Evolutionary conservation across 2,888 invertebrate species (phyloP).

Genomic region (Mycogona germanica): DNA sequence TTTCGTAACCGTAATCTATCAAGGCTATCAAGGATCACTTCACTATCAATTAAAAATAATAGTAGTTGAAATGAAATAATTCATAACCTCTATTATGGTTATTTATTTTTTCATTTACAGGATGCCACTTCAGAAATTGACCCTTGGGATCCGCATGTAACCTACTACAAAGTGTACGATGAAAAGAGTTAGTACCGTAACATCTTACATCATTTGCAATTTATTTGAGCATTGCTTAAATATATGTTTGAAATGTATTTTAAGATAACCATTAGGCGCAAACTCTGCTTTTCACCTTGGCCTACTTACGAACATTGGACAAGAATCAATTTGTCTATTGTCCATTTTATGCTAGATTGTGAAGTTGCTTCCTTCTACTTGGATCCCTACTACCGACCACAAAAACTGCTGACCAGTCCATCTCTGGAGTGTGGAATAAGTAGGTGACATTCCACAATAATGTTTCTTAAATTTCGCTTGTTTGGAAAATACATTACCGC

Average conservation of each 20-base stretch:
- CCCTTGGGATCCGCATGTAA: conserved; percentile 76
- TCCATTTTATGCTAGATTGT: background rate
- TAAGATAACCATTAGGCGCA: conserved; percentile 2
- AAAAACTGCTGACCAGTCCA: conserved; percentile 1
- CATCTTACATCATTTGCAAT: too few relatives aligned
- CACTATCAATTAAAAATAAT: too few relatives aligned
- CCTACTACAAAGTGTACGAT: conserved; percentile 68
- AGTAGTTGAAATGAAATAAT: conserved; percentile 8
- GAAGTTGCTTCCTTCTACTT: conserved; percentile 68
- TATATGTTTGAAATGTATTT: conserved; percentile 1
- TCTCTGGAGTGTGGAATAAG: conserved; percentile 15
- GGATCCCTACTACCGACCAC: conserved; percentile 53
- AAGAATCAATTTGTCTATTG: background rate
- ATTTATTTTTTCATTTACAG: conserved; percentile 45
- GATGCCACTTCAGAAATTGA: conserved; percentile 47
- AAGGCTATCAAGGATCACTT: too few relatives aligned
- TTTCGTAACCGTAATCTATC: too few relatives aligned
- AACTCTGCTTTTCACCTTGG: background rate
- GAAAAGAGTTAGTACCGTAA: conserved; percentile 37
- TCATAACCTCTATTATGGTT: background rate
- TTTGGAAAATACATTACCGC: background rate
- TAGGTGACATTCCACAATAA: conserved; percentile 6
- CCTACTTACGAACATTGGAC: background rate
- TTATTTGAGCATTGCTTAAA: background rate
- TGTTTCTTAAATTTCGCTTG: background rate